phyloP scores from a whole-genome alignment of 2,888 invertebrate genomes.

The Melieria omissa region DNA sequence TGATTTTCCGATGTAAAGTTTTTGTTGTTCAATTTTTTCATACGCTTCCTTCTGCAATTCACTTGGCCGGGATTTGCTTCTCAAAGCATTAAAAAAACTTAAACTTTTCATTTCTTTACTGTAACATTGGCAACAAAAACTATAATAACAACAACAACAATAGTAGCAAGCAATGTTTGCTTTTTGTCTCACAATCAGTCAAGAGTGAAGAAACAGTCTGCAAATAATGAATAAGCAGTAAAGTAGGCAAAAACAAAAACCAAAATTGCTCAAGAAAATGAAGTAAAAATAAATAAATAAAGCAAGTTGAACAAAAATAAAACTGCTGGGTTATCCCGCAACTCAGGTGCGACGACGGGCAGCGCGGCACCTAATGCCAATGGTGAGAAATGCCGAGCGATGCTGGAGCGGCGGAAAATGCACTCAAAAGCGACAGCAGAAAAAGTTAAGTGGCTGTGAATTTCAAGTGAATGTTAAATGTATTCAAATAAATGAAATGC shows the following conservation, averaged over 20 bases:
- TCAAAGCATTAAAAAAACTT: background rate
- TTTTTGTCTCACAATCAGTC: constrained; percentile 25
- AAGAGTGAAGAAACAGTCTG: constrained; percentile 26
- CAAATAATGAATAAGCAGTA: constrained; percentile 19
- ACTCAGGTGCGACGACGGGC: no score
- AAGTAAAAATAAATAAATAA: background rate
- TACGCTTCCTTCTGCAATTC: background rate
- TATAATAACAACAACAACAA: no score
- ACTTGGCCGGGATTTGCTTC: background rate
- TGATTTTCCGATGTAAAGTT: constrained; percentile 24
- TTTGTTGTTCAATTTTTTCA: constrained; percentile 7
- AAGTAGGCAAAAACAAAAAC: constrained; percentile 1
- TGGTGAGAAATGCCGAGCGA: no score
- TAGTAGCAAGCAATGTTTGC: constrained; percentile 5
- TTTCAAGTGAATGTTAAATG: constrained; percentile 7
- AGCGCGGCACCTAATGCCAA: no score
- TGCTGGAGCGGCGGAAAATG: background rate
- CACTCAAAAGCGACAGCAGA: constrained; percentile 1
- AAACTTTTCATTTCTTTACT: constrained; percentile 6
- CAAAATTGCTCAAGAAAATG: background rate
- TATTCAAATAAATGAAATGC: constrained; percentile 16
- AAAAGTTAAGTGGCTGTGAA: constrained; percentile 7
- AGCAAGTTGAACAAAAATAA: background rate
- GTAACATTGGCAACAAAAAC: no score
- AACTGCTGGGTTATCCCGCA: no score